A percentile compares a stretch with the other conserved stretches of the same genome.
These are phyloP conservation scores for Odontamblyopus rebecca DNA, from an alignment of 2,797 vertebrate species.

Conservation along the genomic window DNA sequence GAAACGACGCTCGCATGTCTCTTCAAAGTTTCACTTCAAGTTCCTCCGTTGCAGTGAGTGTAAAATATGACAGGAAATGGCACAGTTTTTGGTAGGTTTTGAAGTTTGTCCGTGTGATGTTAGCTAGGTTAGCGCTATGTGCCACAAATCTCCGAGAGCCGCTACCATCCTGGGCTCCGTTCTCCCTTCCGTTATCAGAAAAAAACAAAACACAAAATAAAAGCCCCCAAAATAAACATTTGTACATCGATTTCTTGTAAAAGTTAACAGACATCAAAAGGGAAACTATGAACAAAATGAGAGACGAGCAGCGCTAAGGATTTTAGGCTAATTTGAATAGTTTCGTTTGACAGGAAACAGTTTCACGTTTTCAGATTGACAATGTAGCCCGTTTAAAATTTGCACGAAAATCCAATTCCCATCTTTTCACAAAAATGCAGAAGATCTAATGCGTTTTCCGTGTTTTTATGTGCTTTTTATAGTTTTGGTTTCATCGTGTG, in stretches of 20 bases:
- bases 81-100: conserved; percentile 51
- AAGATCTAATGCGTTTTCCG: not conserved
- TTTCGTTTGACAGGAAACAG: not conserved
- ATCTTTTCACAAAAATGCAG: not conserved
- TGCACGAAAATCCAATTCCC: not conserved
- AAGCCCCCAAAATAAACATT: conserved; percentile 15
- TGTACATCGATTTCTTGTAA: conserved; percentile 49
- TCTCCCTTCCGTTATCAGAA: not conserved
- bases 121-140: conserved; percentile 39
- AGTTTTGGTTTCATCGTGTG: not conserved
- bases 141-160: conserved; percentile 51
- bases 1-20: not conserved
- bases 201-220: not conserved
- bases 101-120: conserved; percentile 41
- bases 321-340: conserved; percentile 16
- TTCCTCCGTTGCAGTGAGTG: conserved; percentile 1
- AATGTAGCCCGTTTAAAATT: not conserved
- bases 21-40: conserved; percentile 1
- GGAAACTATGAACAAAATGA: conserved; percentile 17
- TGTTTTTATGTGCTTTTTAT: conserved; percentile 9
- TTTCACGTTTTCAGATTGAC: not conserved
- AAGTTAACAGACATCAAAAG: conserved; percentile 27
- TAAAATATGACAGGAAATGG: conserved; percentile 38
- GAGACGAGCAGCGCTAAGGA: not conserved
- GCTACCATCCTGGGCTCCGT: conserved; percentile 9